Conservation (phyloP, 2,797 vertebrate genomes). For the Prunella strophiata region DNA sequence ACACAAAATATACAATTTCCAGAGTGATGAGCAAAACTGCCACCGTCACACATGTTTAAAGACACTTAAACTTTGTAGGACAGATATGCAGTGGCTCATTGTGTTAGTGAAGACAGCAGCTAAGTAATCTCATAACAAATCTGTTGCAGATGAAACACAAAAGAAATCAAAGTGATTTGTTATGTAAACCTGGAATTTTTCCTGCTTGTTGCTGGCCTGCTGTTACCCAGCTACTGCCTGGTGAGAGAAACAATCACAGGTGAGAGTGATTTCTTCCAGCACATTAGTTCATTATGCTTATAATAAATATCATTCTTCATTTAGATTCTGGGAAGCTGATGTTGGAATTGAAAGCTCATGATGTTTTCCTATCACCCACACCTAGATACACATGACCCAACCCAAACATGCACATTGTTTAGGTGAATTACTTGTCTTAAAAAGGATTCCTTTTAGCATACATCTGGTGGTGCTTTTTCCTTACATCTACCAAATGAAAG, state of each 20-base stretch:
- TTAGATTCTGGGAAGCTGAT: not conserved
- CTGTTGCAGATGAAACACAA: not conserved
- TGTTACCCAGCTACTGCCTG: slow-evolving; percentile 38
- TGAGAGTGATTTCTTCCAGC: not conserved
- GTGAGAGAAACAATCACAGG: slow-evolving; percentile 17
- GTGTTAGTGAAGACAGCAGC: not conserved
- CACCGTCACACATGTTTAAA: not conserved
- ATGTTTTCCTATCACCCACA: not conserved
- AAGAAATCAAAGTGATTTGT: slow-evolving; percentile 42
- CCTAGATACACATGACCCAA: not conserved
- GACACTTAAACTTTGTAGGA: not conserved
- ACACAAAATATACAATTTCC: not conserved
- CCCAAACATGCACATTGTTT: not conserved
- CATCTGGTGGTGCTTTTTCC: not conserved
- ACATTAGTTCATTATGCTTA: not conserved
- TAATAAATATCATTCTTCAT: not conserved
- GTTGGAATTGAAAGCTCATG: not conserved
- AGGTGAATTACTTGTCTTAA: not conserved
- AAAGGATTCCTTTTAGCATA: not conserved
- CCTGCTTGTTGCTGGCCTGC: not conserved
- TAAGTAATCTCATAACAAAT: slow-evolving; percentile 17
- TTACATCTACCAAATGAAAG: not conserved
- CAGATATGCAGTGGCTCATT: accelerated
- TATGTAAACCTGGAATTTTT: slow-evolving; percentile 25
- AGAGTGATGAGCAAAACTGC: not conserved